Evolutionary conservation across 2,113 vertebrate genomes (phyloP), one percentile per base, ranked within the genome.

Genomic region (Myotis yumanensis): DNA sequence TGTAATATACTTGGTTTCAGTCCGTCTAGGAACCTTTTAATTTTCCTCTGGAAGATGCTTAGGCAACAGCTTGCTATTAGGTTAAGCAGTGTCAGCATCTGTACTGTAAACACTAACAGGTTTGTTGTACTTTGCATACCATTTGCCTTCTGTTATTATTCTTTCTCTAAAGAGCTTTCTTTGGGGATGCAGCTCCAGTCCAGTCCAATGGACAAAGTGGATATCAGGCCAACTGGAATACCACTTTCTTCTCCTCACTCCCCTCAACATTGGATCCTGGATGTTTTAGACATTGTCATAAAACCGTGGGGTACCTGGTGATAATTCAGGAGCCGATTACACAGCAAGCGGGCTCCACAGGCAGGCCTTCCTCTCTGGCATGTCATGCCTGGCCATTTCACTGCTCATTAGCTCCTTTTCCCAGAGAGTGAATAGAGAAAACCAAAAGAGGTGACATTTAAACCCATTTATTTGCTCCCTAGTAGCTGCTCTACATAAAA

Each of bases 61-160:
- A 93, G 90, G 89, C 91, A 96, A 97, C 91, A 97, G 89, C 89
- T 96, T 96, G 95, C 96, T 91, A 72, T 95, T 92, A 95, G 86
- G 91, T 95, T 96, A 97, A 96, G 92, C 75, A 95, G 80, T 94
- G 89, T 93, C 95, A 82, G 82, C 96, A 95, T 59, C 86, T 93
- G 75, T 20, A 88, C 76, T 25, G 7, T 86, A 93, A 96, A 96
- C 80, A 91, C 35, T 81, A 88, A 77, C 82, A 76, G 86, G 95
- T 96, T 95, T 97, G 86, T 94, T 92, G 89, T 62, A 66, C 28
- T 95, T 72, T 89, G 79, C 51, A 96, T 90, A 86, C 59, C 73
- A 76, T 96, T 96, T 92, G 46, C 89, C 83, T 96, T 86, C 88
- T 88, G 69, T 79, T 83, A 75, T 71, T 77, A 73, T 64, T 80